These are phyloP conservation scores for Orthosia gracilis DNA, from an alignment of 2,888 invertebrate species.

Conservation along the genomic window DNA sequence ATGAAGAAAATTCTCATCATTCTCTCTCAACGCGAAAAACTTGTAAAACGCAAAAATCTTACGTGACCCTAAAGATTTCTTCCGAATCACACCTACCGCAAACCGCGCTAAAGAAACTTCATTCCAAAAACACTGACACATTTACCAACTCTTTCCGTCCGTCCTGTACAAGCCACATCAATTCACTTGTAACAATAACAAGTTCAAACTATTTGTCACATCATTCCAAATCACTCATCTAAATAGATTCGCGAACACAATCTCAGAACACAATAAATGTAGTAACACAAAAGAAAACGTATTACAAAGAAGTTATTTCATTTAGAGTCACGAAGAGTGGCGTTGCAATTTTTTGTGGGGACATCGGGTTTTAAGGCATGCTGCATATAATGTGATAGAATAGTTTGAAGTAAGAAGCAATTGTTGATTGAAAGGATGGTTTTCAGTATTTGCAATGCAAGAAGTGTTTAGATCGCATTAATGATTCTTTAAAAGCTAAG, in stretches of 20 bases:
- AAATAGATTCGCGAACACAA: conserved; percentile 21
- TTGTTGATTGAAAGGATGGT: too few relatives aligned
- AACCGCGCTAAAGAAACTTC: too few relatives aligned
- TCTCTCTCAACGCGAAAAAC: too few relatives aligned
- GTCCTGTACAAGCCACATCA: conserved; percentile 9
- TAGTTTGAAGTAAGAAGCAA: background rate
- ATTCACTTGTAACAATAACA: conserved; percentile 7
- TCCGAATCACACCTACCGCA: too few relatives aligned
- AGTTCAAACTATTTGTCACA: conserved; percentile 7
- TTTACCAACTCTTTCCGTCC: background rate
- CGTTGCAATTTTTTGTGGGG: conserved; percentile 23
- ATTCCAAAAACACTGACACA: background rate
- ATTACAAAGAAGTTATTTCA: conserved; percentile 47
- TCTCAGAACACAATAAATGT: background rate
- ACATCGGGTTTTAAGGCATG: conserved; percentile 12
- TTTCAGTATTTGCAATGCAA: too few relatives aligned
- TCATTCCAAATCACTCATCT: background rate
- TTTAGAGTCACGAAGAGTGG: conserved; percentile 45
- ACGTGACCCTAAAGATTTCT: too few relatives aligned
- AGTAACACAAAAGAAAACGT: conserved; percentile 36
- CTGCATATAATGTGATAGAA: background rate
- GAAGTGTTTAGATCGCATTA: too few relatives aligned
- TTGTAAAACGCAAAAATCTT: too few relatives aligned
- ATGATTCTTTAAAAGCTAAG: too few relatives aligned
- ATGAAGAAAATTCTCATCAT: too few relatives aligned